Conservation (phyloP, 2,888 invertebrate species). For the Philaethria dido region DNA sequence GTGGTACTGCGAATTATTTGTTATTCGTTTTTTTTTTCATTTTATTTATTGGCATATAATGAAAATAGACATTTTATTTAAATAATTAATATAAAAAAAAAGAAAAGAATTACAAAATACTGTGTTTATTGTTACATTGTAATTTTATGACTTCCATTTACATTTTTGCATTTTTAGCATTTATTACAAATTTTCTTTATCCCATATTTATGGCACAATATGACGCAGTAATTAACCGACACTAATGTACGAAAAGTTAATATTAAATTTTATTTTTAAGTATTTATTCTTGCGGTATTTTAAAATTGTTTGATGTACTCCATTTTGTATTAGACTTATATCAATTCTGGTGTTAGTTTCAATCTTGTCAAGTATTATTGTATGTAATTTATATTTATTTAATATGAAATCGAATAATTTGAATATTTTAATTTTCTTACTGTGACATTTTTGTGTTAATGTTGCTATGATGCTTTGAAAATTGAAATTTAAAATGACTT, state of each 20-base stretch:
- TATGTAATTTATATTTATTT: not conserved
- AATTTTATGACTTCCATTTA: not conserved
- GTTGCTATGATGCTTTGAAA: not conserved
- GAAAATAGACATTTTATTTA: not conserved
- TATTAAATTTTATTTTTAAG: not conserved
- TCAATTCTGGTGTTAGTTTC: not conserved
- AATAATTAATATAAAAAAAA: too few species aligned
- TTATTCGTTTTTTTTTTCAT: not conserved
- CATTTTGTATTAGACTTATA: not conserved
- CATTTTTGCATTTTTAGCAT: not conserved
- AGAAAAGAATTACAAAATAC: too few species aligned
- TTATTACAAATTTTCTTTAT: not conserved
- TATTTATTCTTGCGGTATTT: too few species aligned
- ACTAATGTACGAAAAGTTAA: not conserved
- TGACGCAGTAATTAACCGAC: not conserved
- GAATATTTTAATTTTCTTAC: not conserved
- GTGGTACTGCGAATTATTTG: slow-evolving; percentile 19
- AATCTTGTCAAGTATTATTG: slow-evolving; percentile 5
- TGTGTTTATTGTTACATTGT: not conserved
- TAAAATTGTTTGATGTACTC: too few species aligned
- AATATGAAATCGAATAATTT: not conserved
- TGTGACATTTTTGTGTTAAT: slow-evolving; percentile 13
- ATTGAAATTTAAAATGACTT: not conserved
- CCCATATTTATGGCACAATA: too few species aligned
- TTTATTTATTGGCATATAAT: not conserved